These are phyloP conservation scores for Eumaeus atala DNA, from an alignment of 1,140 invertebrate genomes.

Conservation along the genomic window DNA sequence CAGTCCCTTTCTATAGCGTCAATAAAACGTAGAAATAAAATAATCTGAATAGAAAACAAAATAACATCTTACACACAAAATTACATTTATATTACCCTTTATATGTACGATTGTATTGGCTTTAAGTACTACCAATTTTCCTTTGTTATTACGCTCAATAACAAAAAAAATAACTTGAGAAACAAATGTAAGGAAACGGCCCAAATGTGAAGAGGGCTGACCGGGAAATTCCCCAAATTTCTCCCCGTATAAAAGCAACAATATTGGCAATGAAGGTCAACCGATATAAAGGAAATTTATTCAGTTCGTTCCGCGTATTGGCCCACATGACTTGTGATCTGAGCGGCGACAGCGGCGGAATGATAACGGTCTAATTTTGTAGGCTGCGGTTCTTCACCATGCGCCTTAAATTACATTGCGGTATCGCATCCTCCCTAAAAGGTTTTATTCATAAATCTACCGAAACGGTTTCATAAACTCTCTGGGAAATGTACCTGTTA, in stretches of 20 bases:
- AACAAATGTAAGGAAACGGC: constrained; percentile 32
- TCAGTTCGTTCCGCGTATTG: constrained; percentile 68
- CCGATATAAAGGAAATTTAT: constrained; percentile 71
- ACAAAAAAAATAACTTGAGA: constrained; percentile 48
- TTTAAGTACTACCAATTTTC: constrained; percentile 43
- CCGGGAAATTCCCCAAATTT: constrained; percentile 48
- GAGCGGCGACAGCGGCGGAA: constrained; percentile 60
- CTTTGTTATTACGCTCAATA: constrained; percentile 40
- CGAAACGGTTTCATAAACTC: constrained; percentile 68
- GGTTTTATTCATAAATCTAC: constrained; percentile 73
- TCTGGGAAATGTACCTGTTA: constrained; percentile 54
- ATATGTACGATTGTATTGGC: constrained; percentile 31
- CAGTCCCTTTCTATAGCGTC: too few species aligned
- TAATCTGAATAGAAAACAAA: constrained; percentile 14
- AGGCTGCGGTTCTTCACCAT: constrained; percentile 52
- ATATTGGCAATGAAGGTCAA: constrained; percentile 71
- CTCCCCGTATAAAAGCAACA: constrained; percentile 62
- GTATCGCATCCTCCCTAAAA: constrained; percentile 60
- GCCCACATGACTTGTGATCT: constrained; percentile 67
- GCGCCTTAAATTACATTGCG: constrained; percentile 65
- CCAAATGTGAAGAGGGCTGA: constrained; percentile 38
- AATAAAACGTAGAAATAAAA: not conserved
- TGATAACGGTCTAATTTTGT: constrained; percentile 71
- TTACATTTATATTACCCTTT: constrained; percentile 25
- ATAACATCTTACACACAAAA: constrained; percentile 13